Percentiles rank a stretch among this genome's conserved stretches.
phyloP scores from a whole-genome alignment of 2,888 invertebrate species.

The Rhagophthalmus giganteus region DNA sequence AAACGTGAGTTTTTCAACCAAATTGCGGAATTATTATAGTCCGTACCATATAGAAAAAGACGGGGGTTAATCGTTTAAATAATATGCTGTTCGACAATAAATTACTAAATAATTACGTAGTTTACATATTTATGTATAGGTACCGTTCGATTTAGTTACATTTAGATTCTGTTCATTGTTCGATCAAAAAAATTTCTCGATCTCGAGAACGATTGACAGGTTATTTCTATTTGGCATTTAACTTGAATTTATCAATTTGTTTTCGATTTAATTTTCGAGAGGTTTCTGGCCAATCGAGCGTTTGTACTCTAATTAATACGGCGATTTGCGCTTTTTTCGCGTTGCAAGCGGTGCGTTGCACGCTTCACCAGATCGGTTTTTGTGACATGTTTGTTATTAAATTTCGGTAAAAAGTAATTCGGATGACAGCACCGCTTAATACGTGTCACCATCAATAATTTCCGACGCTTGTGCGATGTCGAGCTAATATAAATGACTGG shows the following conservation, averaged over 20 bases:
- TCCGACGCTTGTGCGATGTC: conserved; percentile 42
- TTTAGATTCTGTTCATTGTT: too few species aligned
- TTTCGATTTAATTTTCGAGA: background rate
- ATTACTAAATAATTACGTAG: too few species aligned
- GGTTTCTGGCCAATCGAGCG: background rate
- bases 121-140: too few species aligned
- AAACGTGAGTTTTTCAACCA: too few species aligned
- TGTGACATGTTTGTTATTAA: conserved; percentile 48
- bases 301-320: conserved; percentile 18
- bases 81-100: too few species aligned
- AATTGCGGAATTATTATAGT: too few species aligned
- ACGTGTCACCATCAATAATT: conserved; percentile 54
- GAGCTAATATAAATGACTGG: conserved; percentile 35
- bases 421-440: conserved; percentile 50
- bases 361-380: conserved; percentile 42
- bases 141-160: too few species aligned
- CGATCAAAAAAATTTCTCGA: too few species aligned
- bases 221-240: too few species aligned
- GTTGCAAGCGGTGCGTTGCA: conserved; percentile 21
- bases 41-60: background rate
- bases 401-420: conserved; percentile 51
- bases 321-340: conserved; percentile 19
- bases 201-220: too few species aligned
- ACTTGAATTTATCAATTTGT: too few species aligned
- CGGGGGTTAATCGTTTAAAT: background rate